Percentiles rank a stretch among this genome's conserved stretches.
Evolutionary conservation across 2,113 vertebrate genomes (phyloP).

Genomic region (Platycercus adscitus): DNA sequence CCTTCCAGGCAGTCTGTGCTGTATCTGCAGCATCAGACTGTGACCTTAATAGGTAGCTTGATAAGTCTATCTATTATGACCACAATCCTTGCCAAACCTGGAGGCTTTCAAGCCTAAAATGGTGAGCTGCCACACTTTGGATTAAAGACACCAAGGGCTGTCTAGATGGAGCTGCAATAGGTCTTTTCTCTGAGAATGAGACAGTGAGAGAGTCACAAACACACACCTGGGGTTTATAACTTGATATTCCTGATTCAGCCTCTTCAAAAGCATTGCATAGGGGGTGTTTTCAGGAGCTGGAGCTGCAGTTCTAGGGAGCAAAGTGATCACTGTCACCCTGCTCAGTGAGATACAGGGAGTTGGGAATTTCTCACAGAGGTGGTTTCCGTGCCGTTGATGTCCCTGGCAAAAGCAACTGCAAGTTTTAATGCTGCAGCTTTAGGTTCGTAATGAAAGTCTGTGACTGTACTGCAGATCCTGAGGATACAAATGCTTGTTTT

Average conservation of each 20-base stretch:
- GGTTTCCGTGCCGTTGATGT: background rate
- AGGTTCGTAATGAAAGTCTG: background rate
- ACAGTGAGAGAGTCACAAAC: background rate
- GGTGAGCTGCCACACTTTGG: background rate
- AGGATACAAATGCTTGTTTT: background rate
- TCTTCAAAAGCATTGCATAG: background rate
- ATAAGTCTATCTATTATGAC: background rate
- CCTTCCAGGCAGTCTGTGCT: background rate
- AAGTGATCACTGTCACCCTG: background rate
- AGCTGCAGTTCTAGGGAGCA: background rate
- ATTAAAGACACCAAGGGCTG: background rate
- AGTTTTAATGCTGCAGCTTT: background rate
- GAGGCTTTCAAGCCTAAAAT: conserved; percentile 22
- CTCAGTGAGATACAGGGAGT: accelerated
- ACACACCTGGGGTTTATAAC: background rate
- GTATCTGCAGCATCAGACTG: background rate
- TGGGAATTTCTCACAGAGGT: background rate
- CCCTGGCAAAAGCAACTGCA: background rate
- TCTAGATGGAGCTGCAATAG: background rate
- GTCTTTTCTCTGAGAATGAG: background rate
- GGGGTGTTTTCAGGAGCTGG: accelerated
- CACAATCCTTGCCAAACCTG: conserved; percentile 1
- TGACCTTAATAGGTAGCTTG: background rate
- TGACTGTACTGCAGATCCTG: background rate
- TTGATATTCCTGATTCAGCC: background rate